These are phyloP conservation scores for Premnoplex brunnescens DNA, from an alignment of 2,797 vertebrate species.

Conservation along the genomic window DNA sequence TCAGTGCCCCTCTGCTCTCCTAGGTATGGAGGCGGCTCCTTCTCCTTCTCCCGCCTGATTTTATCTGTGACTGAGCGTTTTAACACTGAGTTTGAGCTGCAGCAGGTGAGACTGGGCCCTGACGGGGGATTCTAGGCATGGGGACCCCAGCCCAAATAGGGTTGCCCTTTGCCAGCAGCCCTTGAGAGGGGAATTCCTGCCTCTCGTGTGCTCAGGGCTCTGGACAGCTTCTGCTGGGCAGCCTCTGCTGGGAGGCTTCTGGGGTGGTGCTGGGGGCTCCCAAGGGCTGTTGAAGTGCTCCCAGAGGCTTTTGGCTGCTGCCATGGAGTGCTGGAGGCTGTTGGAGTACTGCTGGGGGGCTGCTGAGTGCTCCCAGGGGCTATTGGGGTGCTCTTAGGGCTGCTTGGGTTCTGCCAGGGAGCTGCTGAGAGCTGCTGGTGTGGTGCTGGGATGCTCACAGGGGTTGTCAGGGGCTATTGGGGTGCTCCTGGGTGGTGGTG, in stretches of 20 bases:
- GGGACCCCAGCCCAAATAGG: not conserved
- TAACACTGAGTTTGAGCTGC: slow-evolving; percentile 84
- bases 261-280: too few relatives aligned
- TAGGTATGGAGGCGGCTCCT: slow-evolving; percentile 87
- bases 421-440: not conserved
- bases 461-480: not conserved
- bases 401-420: not conserved
- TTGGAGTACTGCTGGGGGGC: not conserved
- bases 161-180: not conserved
- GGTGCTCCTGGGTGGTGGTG: not conserved
- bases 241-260: not conserved
- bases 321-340: not conserved
- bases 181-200: not conserved
- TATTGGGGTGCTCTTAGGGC: not conserved
- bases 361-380: not conserved
- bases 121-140: accelerated
- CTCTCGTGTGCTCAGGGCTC: accelerated
- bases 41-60: slow-evolving; percentile 86
- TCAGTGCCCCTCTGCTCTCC: not conserved
- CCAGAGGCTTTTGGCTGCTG: not conserved
- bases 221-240: not conserved
- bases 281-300: not conserved
- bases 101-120: slow-evolving; percentile 79
- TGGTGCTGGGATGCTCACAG: not conserved
- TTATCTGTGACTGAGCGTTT: slow-evolving; percentile 81